These are phyloP conservation scores for Drosophila kuntzei DNA, from an alignment of 2,888 invertebrate species.

Conservation along the genomic window DNA sequence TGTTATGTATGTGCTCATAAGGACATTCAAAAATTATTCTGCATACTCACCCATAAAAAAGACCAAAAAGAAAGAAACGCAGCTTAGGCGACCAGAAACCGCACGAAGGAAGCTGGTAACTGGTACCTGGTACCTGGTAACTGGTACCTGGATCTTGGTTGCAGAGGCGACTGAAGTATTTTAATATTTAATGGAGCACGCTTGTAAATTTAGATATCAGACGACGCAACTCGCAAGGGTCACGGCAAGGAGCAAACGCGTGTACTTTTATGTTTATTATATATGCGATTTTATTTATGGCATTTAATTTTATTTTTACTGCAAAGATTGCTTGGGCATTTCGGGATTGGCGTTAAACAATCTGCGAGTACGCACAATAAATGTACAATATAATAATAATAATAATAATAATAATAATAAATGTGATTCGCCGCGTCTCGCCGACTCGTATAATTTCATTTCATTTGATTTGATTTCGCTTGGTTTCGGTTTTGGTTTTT, in stretches of 20 bases:
- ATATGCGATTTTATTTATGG: slow-evolving; percentile 65
- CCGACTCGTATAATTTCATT: slow-evolving; percentile 62
- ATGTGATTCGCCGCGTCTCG: slow-evolving; percentile 30
- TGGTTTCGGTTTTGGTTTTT: slow-evolving; percentile 40
- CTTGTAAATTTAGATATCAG: slow-evolving; percentile 43
- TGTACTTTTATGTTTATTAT: slow-evolving; percentile 24
- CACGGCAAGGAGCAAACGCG: slow-evolving; percentile 17
- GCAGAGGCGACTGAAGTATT: slow-evolving; percentile 24
- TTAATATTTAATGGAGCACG: slow-evolving; percentile 65
- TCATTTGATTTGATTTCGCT: slow-evolving; percentile 58
- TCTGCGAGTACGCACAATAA: slow-evolving; percentile 37
- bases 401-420: slow-evolving; percentile 32
- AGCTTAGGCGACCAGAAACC: slow-evolving; percentile 13
- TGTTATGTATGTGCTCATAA: neutral
- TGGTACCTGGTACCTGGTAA: slow-evolving; percentile 3
- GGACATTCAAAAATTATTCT: neutral
- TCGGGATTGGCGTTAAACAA: slow-evolving; percentile 33
- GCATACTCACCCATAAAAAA: slow-evolving; percentile 44
- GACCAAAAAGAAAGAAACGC: neutral
- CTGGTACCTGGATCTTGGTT: slow-evolving; percentile 13
- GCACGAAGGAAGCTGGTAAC: slow-evolving; percentile 3
- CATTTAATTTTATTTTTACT: slow-evolving; percentile 71
- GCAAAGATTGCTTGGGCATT: slow-evolving; percentile 4
- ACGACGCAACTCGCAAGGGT: slow-evolving; percentile 28
- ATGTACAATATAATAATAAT: slow-evolving; percentile 29